A percentile compares a stretch with the other conserved stretches of the same genome.
phyloP scores from a whole-genome alignment of 2,888 invertebrate genomes.

The Periphyllus acericola region DNA sequence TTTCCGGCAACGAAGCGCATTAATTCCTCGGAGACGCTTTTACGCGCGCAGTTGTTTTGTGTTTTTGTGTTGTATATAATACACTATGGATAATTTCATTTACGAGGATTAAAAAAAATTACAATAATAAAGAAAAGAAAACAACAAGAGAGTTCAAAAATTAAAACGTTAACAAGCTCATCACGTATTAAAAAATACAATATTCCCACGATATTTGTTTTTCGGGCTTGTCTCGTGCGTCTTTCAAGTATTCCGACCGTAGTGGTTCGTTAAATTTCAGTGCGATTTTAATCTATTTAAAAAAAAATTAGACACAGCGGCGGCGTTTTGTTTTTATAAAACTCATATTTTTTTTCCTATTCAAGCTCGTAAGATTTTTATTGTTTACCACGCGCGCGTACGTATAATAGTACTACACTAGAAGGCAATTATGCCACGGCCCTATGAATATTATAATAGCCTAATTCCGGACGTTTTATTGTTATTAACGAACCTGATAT shows the following conservation, averaged over 20 bases:
- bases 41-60: neutral
- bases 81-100: constrained; percentile 1
- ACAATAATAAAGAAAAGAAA: constrained; percentile 34
- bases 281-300: constrained; percentile 53
- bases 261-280: constrained; percentile 55
- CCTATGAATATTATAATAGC: constrained; percentile 29
- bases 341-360: constrained; percentile 1
- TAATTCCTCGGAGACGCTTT: neutral
- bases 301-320: constrained; percentile 36
- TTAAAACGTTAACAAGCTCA: constrained; percentile 62
- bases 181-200: constrained; percentile 53
- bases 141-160: constrained; percentile 37
- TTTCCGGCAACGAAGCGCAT: neutral
- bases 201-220: constrained; percentile 59
- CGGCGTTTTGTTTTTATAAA: constrained; percentile 26
- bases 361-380: constrained; percentile 13
- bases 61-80: neutral
- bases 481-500: constrained; percentile 15
- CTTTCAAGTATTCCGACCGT: constrained; percentile 59
- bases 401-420: neutral
- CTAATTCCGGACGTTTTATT: constrained; percentile 34
- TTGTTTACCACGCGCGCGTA: neutral
- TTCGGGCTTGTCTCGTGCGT: constrained; percentile 37
- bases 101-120: constrained; percentile 27
- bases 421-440: constrained; percentile 17